Conservation (phyloP, 2,113 vertebrate genomes). For the Procavia capensis region DNA sequence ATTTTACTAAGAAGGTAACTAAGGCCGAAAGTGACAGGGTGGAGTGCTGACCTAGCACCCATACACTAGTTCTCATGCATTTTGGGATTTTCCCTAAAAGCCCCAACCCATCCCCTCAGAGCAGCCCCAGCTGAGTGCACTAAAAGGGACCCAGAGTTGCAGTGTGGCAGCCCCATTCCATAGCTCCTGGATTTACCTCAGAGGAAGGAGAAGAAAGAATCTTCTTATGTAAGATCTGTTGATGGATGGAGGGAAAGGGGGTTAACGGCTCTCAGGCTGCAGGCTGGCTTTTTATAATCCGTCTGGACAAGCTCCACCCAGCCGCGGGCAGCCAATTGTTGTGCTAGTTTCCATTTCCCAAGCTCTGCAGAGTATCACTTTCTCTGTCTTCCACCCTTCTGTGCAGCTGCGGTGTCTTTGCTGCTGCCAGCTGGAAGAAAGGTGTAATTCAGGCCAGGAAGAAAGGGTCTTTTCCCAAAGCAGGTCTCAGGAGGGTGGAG, state of each 20-base stretch:
- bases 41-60: not conserved
- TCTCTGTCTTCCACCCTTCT: not conserved
- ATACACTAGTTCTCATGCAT: not conserved
- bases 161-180: not conserved
- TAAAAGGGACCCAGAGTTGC: not conserved
- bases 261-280: not conserved
- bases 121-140: not conserved
- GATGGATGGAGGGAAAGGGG: not conserved
- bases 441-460: not conserved
- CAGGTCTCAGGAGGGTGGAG: not conserved
- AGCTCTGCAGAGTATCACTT: not conserved
- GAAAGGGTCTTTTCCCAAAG: not conserved
- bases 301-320: not conserved
- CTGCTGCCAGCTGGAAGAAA: conserved; percentile 38
- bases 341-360: conserved; percentile 57
- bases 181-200: conserved; percentile 59
- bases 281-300: conserved; percentile 63
- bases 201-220: conserved; percentile 28
- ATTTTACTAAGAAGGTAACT: too few species aligned
- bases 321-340: conserved; percentile 64
- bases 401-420: not conserved
- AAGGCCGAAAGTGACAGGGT: not conserved
- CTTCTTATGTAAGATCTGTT: conserved; percentile 4
- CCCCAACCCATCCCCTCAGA: not conserved
- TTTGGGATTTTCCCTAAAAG: not conserved